Conservation (phyloP, 2,113 vertebrate species). For the Procavia capensis region DNA sequence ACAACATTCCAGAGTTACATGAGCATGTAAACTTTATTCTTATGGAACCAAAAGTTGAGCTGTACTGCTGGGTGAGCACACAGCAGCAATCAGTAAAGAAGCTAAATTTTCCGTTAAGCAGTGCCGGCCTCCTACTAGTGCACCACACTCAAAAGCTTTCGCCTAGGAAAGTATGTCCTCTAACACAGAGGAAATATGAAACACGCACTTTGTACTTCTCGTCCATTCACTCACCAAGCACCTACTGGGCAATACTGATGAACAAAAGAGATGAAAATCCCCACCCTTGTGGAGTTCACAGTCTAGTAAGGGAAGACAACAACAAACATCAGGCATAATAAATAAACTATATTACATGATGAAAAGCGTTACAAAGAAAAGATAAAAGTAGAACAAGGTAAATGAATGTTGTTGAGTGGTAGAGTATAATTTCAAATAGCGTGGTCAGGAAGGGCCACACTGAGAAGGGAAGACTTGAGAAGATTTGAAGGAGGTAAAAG, state of each 20-base stretch:
- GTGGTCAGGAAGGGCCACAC: not conserved
- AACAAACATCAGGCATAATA: not conserved
- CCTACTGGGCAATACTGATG: not conserved
- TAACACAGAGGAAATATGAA: not conserved
- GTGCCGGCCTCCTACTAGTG: not conserved
- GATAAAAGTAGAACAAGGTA: not conserved
- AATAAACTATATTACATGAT: not conserved
- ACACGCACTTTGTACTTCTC: not conserved
- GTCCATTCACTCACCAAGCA: not conserved
- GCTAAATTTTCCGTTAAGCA: not conserved
- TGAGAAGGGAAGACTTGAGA: not conserved
- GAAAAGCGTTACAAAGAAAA: not conserved
- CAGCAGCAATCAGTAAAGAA: not conserved
- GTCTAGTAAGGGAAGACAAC: not conserved
- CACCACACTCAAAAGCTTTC: not conserved
- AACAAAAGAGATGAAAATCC: not conserved
- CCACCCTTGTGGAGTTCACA: not conserved
- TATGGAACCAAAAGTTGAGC: not conserved
- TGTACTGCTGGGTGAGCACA: not conserved
- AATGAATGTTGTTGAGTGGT: not conserved
- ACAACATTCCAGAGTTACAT: not conserved
- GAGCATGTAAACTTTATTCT: not conserved
- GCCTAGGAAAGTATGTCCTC: not conserved
- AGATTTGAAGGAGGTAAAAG: not conserved
- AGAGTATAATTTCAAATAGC: not conserved